phyloP scores from a whole-genome alignment of 1,140 invertebrate genomes.

The Aradophagus sp. region DNA sequence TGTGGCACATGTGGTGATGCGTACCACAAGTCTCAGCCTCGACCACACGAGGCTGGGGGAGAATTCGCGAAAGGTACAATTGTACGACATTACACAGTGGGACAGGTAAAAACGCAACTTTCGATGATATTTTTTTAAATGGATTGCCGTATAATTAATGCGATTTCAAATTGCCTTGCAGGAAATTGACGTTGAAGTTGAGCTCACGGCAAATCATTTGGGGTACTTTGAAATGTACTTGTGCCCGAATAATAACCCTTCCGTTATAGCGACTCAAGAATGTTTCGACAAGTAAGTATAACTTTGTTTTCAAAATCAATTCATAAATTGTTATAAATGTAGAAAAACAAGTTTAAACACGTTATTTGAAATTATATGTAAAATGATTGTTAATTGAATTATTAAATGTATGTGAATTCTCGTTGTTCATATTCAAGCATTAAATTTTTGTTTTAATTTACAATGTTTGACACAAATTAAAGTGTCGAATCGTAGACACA shows the following conservation, averaged over 20 bases:
- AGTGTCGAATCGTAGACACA: too few species aligned
- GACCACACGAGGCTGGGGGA: slow-evolving; percentile 92
- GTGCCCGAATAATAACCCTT: slow-evolving; percentile 89
- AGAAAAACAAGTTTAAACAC: too few species aligned
- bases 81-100: slow-evolving; percentile 84
- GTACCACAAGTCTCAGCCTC: slow-evolving; percentile 81
- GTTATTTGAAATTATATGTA: too few species aligned
- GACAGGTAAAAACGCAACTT: slow-evolving; percentile 78
- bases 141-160: too few species aligned
- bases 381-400: too few species aligned
- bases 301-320: too few species aligned
- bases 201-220: slow-evolving; percentile 92
- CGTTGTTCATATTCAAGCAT: too few species aligned
- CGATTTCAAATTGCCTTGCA: slow-evolving; percentile 61
- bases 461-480: too few species aligned
- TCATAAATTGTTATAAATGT: too few species aligned
- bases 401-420: too few species aligned
- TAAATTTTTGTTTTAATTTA: too few species aligned
- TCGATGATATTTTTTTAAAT: slow-evolving; percentile 1
- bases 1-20: slow-evolving; percentile 94
- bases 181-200: slow-evolving; percentile 89
- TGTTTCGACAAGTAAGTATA: slow-evolving; percentile 84
- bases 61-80: slow-evolving; percentile 90
- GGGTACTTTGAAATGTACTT: slow-evolving; percentile 89
- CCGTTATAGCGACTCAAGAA: slow-evolving; percentile 83